Evolutionary conservation across 92 coral and sea anemone genomes (phyloP), one percentile per base, ranked within the genome.

Genomic region (Porites divaricata): DNA sequence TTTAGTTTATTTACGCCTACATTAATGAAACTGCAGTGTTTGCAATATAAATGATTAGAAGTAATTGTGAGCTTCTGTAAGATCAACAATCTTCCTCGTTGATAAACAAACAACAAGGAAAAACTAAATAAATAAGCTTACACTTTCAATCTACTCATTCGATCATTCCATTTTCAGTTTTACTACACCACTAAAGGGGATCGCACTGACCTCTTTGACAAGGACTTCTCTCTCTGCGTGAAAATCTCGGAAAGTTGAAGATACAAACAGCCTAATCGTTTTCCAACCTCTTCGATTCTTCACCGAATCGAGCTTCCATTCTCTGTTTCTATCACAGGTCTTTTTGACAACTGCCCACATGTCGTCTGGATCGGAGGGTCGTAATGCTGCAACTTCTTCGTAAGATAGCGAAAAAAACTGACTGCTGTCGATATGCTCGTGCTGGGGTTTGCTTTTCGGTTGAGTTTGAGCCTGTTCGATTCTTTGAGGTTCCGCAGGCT

Each of bases 221-320:
- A 96, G 93, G 2, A 90, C 95, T 72, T 96, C 99, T 26, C 99
- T 75, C 72, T 96, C 99, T 6, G 90, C 96, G 84, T 96, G 99
- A 83, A 96, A 96, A 81, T 96, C 99, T 19, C 95, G 92, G 80
- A 97, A 97, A 13, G 99, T 97, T n/a, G 99, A 97, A 7, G 99
- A 97, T 70, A 97, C 99, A 76, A 97, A 97, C 80, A 97, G 81
- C 11, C 99, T 92, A 76, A 97, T 97, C 6, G 99, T 97, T 64
- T 97, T 97, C 99, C 99, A 97, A 1, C 99, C 99, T 72, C 98
- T 83, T 67, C 99, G 90, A 72, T 95, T 97, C 69, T 97, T 92
- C 22, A 93, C 96, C 12, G 95, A 92, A 24, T 97, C 91, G n/a
- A 97, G 70, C 52, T 85, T 93, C 98, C 98, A 93, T 66, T 94